A percentile compares a stretch with the other conserved stretches of the same genome.
These are phyloP conservation scores for Tenualosa thibaudeaui DNA, from an alignment of 2,797 vertebrate genomes.

Conservation along the genomic window DNA sequence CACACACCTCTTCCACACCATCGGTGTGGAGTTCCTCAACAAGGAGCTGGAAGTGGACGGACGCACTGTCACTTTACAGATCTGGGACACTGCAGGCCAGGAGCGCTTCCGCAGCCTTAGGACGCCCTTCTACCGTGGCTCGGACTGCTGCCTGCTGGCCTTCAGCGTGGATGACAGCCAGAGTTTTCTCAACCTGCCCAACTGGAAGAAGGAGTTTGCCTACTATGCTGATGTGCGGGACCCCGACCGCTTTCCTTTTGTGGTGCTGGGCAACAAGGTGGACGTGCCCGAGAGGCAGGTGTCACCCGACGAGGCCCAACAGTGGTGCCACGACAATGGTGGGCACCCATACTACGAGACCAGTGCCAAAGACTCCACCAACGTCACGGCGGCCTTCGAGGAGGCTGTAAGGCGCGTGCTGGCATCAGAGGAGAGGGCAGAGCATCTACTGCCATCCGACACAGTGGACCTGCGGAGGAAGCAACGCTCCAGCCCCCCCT, in stretches of 20 bases:
- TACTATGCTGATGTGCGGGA: conserved; percentile 95
- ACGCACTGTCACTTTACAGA: conserved; percentile 89
- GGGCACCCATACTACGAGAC: conserved; percentile 94
- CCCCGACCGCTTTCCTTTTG: conserved; percentile 90
- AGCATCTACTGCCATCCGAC: conserved; percentile 87
- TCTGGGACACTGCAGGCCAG: conserved; percentile 98
- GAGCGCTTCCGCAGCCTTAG: conserved; percentile 94
- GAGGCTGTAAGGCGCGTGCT: conserved; percentile 89
- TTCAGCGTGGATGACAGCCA: conserved; percentile 93
- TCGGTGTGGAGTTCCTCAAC: conserved; percentile 96
- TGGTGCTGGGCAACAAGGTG: conserved; percentile 93
- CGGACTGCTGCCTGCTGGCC: conserved; percentile 95
- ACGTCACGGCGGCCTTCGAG: conserved; percentile 90
- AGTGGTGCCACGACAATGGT: conserved; percentile 92
- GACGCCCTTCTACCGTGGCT: conserved; percentile 95
- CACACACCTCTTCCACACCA: conserved; percentile 94
- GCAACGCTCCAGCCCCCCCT: conserved; percentile 74
- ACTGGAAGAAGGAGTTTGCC: conserved; percentile 97
- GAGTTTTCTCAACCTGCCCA: conserved; percentile 89
- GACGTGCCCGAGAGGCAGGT: conserved; percentile 90
- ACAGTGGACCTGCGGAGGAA: conserved; percentile 86
- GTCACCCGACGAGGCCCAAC: conserved; percentile 84
- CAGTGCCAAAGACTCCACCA: conserved; percentile 92
- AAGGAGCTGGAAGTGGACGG: conserved; percentile 95
- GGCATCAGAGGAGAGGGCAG: conserved; percentile 79